phyloP scores from a whole-genome alignment of 2,113 vertebrate species.

The Noturus placidus region DNA sequence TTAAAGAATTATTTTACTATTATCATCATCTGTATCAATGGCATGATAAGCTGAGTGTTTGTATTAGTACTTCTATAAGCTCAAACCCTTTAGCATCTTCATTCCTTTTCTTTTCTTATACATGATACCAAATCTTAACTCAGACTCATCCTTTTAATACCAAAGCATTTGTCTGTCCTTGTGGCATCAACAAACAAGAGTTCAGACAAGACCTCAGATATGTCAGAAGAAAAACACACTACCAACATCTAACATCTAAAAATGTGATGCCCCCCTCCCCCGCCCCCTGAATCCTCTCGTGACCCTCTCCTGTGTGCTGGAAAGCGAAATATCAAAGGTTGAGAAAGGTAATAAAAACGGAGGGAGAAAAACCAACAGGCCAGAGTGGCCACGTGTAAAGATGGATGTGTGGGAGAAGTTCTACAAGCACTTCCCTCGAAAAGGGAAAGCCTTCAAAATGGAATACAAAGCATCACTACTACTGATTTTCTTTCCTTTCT shows the following conservation, averaged over 20 bases:
- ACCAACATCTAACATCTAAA: constrained; percentile 44
- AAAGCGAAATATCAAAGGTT: constrained; percentile 64
- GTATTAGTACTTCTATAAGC: neutral
- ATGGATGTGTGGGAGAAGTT: constrained; percentile 51
- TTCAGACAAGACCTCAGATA: constrained; percentile 73
- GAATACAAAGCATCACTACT: constrained; percentile 17
- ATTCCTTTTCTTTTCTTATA: neutral
- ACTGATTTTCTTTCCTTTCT: constrained; percentile 6
- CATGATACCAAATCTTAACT: neutral
- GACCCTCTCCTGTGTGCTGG: constrained; percentile 62
- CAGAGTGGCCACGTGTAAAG: constrained; percentile 53
- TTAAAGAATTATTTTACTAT: neutral
- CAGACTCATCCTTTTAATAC: constrained; percentile 58
- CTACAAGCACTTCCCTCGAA: constrained; percentile 31
- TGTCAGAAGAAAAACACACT: constrained; percentile 58
- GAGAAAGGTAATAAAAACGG: constrained; percentile 42
- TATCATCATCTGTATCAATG: neutral
- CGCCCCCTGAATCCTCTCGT: constrained; percentile 56
- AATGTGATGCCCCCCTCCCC: constrained; percentile 48
- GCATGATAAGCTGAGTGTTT: neutral
- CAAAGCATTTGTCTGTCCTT: constrained; percentile 61
- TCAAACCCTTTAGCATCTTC: neutral
- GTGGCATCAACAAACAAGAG: constrained; percentile 63
- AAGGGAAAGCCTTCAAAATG: constrained; percentile 50
- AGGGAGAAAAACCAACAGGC: constrained; percentile 57